Conservation (phyloP, 2,888 invertebrate genomes). For the Drosophila rellima region DNA sequence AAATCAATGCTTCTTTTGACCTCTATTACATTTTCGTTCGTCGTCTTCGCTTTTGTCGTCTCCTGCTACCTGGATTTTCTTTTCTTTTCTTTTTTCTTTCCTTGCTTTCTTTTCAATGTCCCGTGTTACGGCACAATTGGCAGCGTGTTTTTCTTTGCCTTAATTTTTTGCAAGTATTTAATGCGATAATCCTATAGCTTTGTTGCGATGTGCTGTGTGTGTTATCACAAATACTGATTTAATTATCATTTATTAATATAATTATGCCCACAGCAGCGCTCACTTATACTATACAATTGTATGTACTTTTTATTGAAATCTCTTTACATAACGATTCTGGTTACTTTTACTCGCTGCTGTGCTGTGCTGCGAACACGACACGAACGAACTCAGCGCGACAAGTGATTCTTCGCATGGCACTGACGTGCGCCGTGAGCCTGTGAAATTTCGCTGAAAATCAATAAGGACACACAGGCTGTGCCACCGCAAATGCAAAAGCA, state of each 20-base stretch:
- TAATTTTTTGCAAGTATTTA: conserved; percentile 15
- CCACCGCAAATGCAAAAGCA: conserved; percentile 63
- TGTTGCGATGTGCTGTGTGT: conserved; percentile 32
- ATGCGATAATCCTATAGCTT: conserved; percentile 24
- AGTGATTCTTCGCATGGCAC: conserved; percentile 74
- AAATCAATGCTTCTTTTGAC: conserved; percentile 83
- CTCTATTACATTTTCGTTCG: conserved; percentile 78
- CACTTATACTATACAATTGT: conserved; percentile 32
- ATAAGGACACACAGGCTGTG: conserved; percentile 66
- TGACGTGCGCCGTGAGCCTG: conserved; percentile 77
- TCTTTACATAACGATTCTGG: conserved; percentile 75
- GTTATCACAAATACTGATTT: conserved; percentile 51
- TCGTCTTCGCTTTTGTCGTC: conserved; percentile 42
- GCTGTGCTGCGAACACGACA: conserved; percentile 74
- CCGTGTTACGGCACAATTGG: conserved; percentile 72
- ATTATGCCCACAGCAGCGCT: conserved; percentile 61
- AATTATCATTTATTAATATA: conserved; percentile 10
- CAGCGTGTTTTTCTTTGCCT: conserved; percentile 54
- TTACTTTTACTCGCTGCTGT: conserved; percentile 68
- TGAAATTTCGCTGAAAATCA: conserved; percentile 83
- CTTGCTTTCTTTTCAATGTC: conserved; percentile 58
- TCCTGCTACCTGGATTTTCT: conserved; percentile 45
- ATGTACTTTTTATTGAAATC: conserved; percentile 67
- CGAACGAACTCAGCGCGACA: conserved; percentile 82
- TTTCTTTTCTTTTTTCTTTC: conserved; percentile 26